These are phyloP conservation scores for Trigoniulus corallinus DNA, from an alignment of 1,140 invertebrate species.

Conservation along the genomic window DNA sequence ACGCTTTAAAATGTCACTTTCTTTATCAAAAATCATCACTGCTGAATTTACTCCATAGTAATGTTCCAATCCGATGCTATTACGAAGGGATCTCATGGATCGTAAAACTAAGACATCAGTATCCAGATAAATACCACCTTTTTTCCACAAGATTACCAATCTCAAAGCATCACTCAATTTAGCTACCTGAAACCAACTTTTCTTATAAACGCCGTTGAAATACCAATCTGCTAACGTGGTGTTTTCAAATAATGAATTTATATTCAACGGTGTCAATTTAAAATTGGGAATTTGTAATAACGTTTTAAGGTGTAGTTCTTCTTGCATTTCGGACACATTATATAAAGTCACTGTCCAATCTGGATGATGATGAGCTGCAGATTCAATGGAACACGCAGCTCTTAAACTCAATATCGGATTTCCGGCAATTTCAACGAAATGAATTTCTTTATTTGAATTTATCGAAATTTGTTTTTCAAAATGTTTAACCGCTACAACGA, in stretches of 20 bases:
- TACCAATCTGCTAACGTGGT: not conserved
- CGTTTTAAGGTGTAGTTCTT: not conserved
- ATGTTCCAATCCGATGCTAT: not conserved
- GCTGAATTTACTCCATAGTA: not conserved
- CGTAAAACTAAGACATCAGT: not conserved
- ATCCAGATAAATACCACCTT: not conserved
- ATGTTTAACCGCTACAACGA: too few species aligned
- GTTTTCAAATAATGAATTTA: not conserved
- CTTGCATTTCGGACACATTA: not conserved
- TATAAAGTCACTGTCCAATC: not conserved
- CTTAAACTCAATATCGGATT: not conserved
- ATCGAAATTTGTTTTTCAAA: too few species aligned
- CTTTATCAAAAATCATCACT: not conserved
- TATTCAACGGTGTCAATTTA: not conserved
- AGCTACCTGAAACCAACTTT: not conserved
- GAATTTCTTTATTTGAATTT: too few species aligned
- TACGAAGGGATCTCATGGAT: not conserved
- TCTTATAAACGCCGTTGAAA: not conserved
- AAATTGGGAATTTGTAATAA: not conserved
- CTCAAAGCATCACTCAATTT: not conserved
- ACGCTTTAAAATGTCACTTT: not conserved
- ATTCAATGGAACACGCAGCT: not conserved
- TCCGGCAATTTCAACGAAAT: not conserved
- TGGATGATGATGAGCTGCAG: not conserved
- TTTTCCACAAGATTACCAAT: not conserved